Evolutionary conservation across 2,113 vertebrate genomes (phyloP), one percentile per base, ranked within the genome.

Genomic region (Myotis davidii): DNA sequence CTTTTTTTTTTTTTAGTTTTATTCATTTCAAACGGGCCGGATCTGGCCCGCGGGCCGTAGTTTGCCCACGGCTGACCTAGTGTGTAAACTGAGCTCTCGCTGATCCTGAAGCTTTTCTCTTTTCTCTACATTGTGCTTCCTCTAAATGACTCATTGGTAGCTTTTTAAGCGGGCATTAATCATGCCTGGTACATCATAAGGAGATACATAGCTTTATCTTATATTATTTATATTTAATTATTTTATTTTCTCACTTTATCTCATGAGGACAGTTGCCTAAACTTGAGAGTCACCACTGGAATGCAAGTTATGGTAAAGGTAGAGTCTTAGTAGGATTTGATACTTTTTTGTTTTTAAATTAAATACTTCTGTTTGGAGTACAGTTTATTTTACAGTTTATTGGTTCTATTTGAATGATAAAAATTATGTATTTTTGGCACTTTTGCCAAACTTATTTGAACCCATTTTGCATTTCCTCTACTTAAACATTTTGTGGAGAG

Each of bases 401-500:
- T 85, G 83, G 29, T 69, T 94, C 25, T 88, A 23, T 95, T 73
- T 91, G 50, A 93, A 81, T 85, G 42, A 85, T 73, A 73, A 83
- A 82, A 93, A 73, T 77, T 16, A 37, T 48, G 18, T 79, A 93
- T 74, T 61, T 76, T 20, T 59, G 21, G 59, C 9, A 93, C 70
- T 61, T 88, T 89, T 92, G n/a, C 29, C 32, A 90, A 16, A 96
- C 29, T 87, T 91, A 90, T 59, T 88, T 94, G 52, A 90, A 69
- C 16, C 5, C 59, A 11, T 65, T 94, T 96, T 93, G 16, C 2
- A 54, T 90, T 92, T 88, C 6, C 11, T 77, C 18, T 92, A 54
- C 32, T 89, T 78, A 95, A 92, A 90, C 25, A 85, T 88, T 90
- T 91, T 94, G 54, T 17, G 45, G 27, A 83, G 61, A 90, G 13